phyloP scores from a whole-genome alignment of 2,888 invertebrate species.

The Drosophila vallismaia region DNA sequence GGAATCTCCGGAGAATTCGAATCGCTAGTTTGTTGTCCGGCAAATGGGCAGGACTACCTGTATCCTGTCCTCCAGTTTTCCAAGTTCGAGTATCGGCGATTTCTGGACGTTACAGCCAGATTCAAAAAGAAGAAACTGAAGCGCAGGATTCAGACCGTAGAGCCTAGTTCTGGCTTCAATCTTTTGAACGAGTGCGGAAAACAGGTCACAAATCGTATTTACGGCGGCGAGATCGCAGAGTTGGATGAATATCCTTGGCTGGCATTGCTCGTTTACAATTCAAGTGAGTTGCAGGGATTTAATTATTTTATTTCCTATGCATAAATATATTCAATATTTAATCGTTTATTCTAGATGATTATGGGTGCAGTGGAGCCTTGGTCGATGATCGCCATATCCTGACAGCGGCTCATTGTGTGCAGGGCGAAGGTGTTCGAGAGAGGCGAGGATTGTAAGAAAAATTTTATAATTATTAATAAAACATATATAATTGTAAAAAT shows the following conservation, averaged over 20 bases:
- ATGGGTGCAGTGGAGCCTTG: conserved; percentile 87
- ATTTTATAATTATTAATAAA: neutral
- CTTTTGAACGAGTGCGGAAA: conserved; percentile 85
- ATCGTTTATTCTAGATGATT: conserved; percentile 79
- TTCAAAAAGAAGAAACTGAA: conserved; percentile 81
- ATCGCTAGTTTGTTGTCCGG: conserved; percentile 80
- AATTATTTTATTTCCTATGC: neutral
- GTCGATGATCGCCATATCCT: conserved; percentile 86
- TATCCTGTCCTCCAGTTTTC: conserved; percentile 78
- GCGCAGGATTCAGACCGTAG: conserved; percentile 81
- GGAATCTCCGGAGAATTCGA: conserved; percentile 42
- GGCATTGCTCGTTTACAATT: conserved; percentile 86
- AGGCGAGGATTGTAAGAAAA: conserved; percentile 86
- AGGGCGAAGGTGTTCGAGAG: conserved; percentile 84
- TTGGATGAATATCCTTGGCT: conserved; percentile 88
- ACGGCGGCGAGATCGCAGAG: conserved; percentile 87
- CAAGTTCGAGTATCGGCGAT: conserved; percentile 75
- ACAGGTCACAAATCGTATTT: conserved; percentile 86
- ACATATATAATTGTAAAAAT: no score
- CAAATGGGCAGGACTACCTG: conserved; percentile 78
- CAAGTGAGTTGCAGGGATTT: conserved; percentile 81
- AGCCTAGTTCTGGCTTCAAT: conserved; percentile 72
- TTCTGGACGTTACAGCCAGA: conserved; percentile 68
- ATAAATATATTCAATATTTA: no score
- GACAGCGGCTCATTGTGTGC: conserved; percentile 87